phyloP scores from a whole-genome alignment of 2,113 vertebrate genomes.

The Formicarius rufipectus region DNA sequence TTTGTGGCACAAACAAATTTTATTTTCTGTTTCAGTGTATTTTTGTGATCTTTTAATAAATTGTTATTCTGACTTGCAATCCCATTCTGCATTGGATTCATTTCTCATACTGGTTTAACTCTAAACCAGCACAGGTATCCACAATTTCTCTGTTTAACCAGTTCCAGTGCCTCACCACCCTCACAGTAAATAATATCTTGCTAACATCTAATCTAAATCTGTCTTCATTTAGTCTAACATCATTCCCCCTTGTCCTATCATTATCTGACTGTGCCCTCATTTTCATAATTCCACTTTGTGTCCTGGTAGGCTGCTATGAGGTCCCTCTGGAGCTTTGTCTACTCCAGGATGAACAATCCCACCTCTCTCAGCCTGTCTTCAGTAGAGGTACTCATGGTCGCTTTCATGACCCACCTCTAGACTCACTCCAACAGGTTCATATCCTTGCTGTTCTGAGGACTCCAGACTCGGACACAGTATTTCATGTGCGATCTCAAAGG shows the following conservation, averaged over 20 bases:
- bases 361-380: not conserved
- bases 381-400: not conserved
- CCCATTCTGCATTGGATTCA: too few relatives aligned
- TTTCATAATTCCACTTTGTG: not conserved
- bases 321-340: not conserved
- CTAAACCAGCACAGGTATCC: too few relatives aligned
- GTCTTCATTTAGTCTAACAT: not conserved
- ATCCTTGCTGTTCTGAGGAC: not conserved
- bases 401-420: rapidly evolving
- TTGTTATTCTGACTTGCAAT: too few relatives aligned
- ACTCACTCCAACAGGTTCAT: not conserved
- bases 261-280: not conserved
- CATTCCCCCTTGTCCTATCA: not conserved
- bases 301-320: not conserved
- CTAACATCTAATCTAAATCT: not conserved
- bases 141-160: not conserved
- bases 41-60: too few relatives aligned
- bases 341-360: not conserved
- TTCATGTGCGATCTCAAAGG: not conserved
- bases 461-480: not conserved
- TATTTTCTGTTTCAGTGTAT: too few relatives aligned
- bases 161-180: not conserved
- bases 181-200: not conserved
- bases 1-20: too few relatives aligned
- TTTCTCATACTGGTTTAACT: too few relatives aligned